Evolutionary conservation across 2,113 vertebrate genomes (phyloP), one percentile per base, ranked within the genome.

Genomic region (Dicaeum eximium): DNA sequence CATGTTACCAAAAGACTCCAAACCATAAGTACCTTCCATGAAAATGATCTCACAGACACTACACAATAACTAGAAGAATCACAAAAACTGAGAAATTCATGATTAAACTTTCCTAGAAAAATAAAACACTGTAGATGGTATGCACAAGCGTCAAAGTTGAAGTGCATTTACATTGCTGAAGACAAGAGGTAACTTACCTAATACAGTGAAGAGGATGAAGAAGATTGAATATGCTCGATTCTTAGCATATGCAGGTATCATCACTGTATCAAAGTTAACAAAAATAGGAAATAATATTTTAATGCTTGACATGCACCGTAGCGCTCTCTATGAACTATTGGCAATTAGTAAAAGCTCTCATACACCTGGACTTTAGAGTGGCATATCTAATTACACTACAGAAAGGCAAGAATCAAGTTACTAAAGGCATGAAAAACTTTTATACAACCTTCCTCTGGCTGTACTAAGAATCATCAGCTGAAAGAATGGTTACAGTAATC

Each of bases 191-290:
- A 50, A 82, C 99, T 98, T 88, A 99, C 99, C 99, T 5, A 99
- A 98, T 8, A 99, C 98, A 64, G 98, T 99, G 97, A 99, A 99
- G 44, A 97, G 58, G 51, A 99, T 98, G 88, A 99, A 99, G 98
- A 99, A 99, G 75, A 99, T 60, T 8, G 98, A 97, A 67, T 99
- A 99, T 6, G 88, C 98, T 95, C 99, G 97, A 96, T 99, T 98
- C 65, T 97, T 95, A 21, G 98, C 99, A 95, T 99, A 99, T 0
- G 99, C 99, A 9, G 98, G 99, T 38, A 99, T 98, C 99, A 99
- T 99, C 82, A 99, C 99, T 99, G 97, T 51, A 35, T 13, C 42
- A 86, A 86, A 90, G 71, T 79, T 18, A 87, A 70, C 16, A 74
- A 79, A 86, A 86, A 75, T 10, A n/a, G 24, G 8, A 70, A 35